A percentile compares a stretch with the other conserved stretches of the same genome.
Evolutionary conservation across 2,113 vertebrate species (phyloP).

Genomic region (Mastomys coucha): DNA sequence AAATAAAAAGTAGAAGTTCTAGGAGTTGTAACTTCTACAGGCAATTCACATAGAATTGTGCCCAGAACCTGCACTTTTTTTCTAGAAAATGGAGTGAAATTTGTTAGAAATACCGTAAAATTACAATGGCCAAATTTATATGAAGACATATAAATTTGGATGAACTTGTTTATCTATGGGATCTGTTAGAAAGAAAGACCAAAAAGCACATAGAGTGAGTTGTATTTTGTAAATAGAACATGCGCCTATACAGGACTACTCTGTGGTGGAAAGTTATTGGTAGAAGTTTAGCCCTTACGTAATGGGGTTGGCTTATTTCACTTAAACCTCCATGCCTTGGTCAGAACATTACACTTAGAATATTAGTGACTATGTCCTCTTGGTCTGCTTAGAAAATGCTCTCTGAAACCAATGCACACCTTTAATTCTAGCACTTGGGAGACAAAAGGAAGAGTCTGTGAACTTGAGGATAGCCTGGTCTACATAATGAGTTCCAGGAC

Average conservation of each 20-base stretch:
- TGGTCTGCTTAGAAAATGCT: background rate
- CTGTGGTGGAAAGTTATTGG: background rate
- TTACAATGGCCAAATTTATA: background rate
- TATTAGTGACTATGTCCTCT: background rate
- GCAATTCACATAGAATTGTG: background rate
- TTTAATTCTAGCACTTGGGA: background rate
- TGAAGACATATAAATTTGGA: background rate
- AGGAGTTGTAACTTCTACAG: background rate
- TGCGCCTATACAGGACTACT: background rate
- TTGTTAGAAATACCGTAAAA: slow-evolving; percentile 2
- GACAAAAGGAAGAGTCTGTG: background rate
- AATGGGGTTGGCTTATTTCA: background rate
- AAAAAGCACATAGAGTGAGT: background rate
- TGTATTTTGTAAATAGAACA: background rate
- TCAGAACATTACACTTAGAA: background rate
- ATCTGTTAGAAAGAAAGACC: background rate
- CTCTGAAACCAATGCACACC: background rate
- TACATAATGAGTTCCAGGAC: background rate
- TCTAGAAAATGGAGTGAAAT: background rate
- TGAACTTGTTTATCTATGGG: background rate
- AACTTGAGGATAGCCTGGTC: background rate
- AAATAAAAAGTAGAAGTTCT: background rate
- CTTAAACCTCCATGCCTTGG: background rate
- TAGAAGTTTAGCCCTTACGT: background rate
- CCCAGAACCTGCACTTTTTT: background rate